Base-by-base conservation (phyloP, 2,888 invertebrate genomes). In the Platynereis dumerilii region DNA sequence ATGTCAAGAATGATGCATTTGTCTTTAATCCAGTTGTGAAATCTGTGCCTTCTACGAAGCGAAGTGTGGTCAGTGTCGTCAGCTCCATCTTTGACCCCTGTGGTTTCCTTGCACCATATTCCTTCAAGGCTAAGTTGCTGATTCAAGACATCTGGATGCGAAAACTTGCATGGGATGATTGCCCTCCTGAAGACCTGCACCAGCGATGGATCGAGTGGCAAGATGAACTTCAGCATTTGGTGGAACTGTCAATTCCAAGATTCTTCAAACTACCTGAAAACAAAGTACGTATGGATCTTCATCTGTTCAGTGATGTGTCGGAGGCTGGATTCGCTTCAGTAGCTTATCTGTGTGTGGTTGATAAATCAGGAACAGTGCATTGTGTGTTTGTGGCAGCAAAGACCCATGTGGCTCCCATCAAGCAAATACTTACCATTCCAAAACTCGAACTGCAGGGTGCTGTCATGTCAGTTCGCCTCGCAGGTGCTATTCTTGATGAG, bases 71-170 rank as follows among this genome's bases (percentile, higher is more conserved):
- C n/a, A n/a, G n/a, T n/a, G n/a, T 64, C 12, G 63, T 72, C 3
- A 60, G 61, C 44, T 69, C 67, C 5, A 39, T 70, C 15, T 70
- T 61, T 57, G 70, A 70, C 44, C 72, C 72, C 1, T 48, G 69
- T 7, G 72, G 72, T 3, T 60, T 75, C 27, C 64, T 76, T 27
- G 58, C 74, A 2, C 74, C 74, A 27, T 66, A 72, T 39, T 20
- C 68, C 7, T 62, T 74, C 10, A 42, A 59, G 10, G 69, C 69
- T 2, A 74, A 73, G 44, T 62, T 69, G 39, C 67, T 73, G 12
- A 29, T 74, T 17, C 75, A 74, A 53, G 28, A 68, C 29, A 62
- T 73, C 63, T 75, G 72, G 39, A 54, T 22, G 22, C 45, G 66
- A 10, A 53, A 53, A 20, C 17, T 28, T 0, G 69, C 64, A 44